Percentiles rank a stretch among this genome's conserved stretches.
phyloP scores from a whole-genome alignment of 1,140 invertebrate genomes.

The Bombyx mandarina region DNA sequence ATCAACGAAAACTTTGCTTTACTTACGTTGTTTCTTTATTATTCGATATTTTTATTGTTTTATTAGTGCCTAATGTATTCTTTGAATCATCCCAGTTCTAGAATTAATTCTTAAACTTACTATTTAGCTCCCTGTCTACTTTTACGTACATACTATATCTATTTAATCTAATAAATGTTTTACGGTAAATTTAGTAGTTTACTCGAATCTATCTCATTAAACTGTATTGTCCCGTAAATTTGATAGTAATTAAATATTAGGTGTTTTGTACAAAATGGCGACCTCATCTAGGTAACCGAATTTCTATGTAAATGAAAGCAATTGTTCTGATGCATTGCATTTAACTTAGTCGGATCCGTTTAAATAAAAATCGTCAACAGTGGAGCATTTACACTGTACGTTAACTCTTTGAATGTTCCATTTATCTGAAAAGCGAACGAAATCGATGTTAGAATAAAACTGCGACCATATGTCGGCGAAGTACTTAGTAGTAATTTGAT shows the following conservation, averaged over 20 bases:
- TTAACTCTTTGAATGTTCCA: neutral
- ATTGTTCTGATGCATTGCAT: slow-evolving; percentile 18
- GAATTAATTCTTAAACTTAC: slow-evolving; percentile 37
- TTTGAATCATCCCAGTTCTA: slow-evolving; percentile 45
- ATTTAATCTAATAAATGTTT: slow-evolving; percentile 65
- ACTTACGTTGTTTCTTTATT: slow-evolving; percentile 9
- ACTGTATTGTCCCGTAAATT: slow-evolving; percentile 58
- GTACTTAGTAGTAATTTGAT: slow-evolving; percentile 25
- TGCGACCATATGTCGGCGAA: slow-evolving; percentile 19
- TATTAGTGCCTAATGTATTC: slow-evolving; percentile 12
- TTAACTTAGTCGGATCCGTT: slow-evolving; percentile 21
- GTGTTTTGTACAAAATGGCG: slow-evolving; percentile 65
- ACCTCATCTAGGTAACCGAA: slow-evolving; percentile 69
- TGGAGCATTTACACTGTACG: neutral
- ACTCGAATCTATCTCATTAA: slow-evolving; percentile 54
- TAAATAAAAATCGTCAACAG: neutral
- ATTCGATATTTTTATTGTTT: slow-evolving; percentile 9
- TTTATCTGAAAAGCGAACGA: slow-evolving; percentile 25
- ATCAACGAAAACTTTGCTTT: slow-evolving; percentile 32
- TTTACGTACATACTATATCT: slow-evolving; percentile 45
- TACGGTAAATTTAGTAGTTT: slow-evolving; percentile 64
- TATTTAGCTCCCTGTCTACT: slow-evolving; percentile 46
- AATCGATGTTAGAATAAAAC: neutral
- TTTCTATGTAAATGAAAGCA: slow-evolving; percentile 52
- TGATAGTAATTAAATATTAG: slow-evolving; percentile 42